A percentile compares a stretch with the other conserved stretches of the same genome.
phyloP scores from a whole-genome alignment of 2,113 vertebrate genomes.

The Chitala chitala region DNA sequence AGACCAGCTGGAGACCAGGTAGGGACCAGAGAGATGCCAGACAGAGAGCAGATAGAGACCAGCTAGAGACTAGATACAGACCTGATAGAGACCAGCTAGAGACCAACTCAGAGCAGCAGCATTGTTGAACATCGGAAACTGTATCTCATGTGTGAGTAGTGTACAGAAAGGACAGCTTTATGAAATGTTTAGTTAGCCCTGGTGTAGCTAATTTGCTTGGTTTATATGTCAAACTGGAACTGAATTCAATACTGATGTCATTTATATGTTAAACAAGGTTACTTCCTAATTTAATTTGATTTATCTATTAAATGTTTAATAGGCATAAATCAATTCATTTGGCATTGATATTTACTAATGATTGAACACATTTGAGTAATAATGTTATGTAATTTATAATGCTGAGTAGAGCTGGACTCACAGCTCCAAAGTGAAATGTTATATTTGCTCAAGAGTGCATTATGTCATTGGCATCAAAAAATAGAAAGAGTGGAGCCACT shows the following conservation, averaged over 20 bases:
- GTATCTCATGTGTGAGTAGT: neutral
- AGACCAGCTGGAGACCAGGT: too few species aligned
- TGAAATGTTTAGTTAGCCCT: neutral
- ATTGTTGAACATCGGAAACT: neutral
- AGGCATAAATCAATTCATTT: neutral
- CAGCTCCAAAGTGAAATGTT: neutral
- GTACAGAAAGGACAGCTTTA: neutral
- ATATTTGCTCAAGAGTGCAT: too few species aligned
- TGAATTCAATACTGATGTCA: too few species aligned
- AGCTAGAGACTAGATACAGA: too few species aligned
- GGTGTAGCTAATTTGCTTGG: too few species aligned
- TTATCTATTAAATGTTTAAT: neutral
- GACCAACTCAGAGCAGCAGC: too few species aligned
- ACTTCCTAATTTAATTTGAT: neutral
- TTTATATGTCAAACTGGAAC: too few species aligned
- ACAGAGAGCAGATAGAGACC: too few species aligned
- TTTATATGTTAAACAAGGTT: neutral
- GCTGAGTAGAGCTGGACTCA: neutral
- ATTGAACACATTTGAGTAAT: neutral
- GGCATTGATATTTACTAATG: slow-evolving; percentile 2
- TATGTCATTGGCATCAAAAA: too few species aligned
- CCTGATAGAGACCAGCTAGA: too few species aligned
- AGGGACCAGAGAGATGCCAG: too few species aligned
- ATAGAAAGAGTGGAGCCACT: too few species aligned
- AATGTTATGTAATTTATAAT: neutral